These are phyloP conservation scores for Furcula furcula DNA, from an alignment of 2,888 invertebrate species.

Conservation along the genomic window DNA sequence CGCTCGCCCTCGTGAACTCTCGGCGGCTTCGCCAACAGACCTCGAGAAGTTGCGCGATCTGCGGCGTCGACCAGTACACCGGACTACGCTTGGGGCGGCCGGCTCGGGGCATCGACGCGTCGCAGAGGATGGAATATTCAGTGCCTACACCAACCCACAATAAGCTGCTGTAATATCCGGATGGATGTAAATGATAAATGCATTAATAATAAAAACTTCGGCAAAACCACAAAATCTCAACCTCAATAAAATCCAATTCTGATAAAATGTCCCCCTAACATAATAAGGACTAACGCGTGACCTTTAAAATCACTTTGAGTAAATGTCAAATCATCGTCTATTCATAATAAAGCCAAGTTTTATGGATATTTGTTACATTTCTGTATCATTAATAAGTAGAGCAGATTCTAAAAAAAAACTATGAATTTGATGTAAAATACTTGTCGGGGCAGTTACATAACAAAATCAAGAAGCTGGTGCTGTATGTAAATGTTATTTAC, in stretches of 20 bases:
- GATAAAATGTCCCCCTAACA: constrained; percentile 13
- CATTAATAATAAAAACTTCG: neutral
- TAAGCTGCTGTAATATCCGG: too few species aligned
- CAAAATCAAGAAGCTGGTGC: too few species aligned
- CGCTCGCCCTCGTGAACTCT: too few species aligned
- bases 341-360: constrained; percentile 1
- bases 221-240: neutral
- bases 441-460: constrained; percentile 5
- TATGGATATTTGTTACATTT: constrained; percentile 19
- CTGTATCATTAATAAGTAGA: constrained; percentile 17
- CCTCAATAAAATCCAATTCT: neutral
- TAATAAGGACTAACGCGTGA: constrained; percentile 19
- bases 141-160: too few species aligned
- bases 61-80: too few species aligned
- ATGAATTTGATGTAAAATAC: constrained; percentile 6
- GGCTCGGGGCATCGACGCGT: too few species aligned
- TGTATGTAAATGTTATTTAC: too few species aligned
- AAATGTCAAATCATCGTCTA: neutral
- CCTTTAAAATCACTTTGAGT: constrained; percentile 11
- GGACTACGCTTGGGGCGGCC: too few species aligned
- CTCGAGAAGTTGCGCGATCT: too few species aligned
- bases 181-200: too few species aligned
- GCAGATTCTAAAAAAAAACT: constrained; percentile 6
- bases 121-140: too few species aligned
- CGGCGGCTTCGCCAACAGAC: too few species aligned